phyloP scores from a whole-genome alignment of 2,888 invertebrate genomes.

The Ochropleura plecta region DNA sequence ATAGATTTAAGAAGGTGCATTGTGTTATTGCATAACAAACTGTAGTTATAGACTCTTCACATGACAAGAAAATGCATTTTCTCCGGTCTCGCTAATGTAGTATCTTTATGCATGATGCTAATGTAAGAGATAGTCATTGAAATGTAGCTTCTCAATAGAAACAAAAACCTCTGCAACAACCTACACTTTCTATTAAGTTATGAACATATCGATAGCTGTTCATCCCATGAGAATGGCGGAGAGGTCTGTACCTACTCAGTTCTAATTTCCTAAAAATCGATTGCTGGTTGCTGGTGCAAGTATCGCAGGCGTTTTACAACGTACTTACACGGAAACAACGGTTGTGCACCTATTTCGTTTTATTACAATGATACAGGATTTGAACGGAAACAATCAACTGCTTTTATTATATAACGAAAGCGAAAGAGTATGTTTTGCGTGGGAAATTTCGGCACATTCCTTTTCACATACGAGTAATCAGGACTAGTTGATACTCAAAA shows the following conservation, averaged over 20 bases:
- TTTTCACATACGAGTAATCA: not conserved
- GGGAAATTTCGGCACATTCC: constrained; percentile 10
- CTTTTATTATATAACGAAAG: constrained; percentile 45
- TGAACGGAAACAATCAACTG: constrained; percentile 25
- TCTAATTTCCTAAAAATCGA: constrained; percentile 29
- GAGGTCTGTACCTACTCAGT: constrained; percentile 29
- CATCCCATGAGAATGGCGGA: constrained; percentile 67
- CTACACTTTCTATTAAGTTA: constrained; percentile 28
- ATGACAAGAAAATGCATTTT: constrained; percentile 1
- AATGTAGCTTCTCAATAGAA: constrained; percentile 12
- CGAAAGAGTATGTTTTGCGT: constrained; percentile 31
- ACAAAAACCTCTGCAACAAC: constrained; percentile 2
- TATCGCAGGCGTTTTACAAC: constrained; percentile 39
- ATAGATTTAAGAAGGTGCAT: constrained; percentile 21
- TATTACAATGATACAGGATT: constrained; percentile 28
- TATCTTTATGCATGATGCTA: not conserved
- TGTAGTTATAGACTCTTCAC: not conserved
- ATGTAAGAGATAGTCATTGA: constrained; percentile 1
- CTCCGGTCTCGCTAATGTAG: constrained; percentile 2
- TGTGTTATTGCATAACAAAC: constrained; percentile 24
- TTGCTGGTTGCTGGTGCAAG: constrained; percentile 63
- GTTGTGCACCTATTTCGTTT: constrained; percentile 38
- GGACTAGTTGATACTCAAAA: constrained; percentile 1
- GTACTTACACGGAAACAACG: constrained; percentile 15
- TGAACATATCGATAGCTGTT: constrained; percentile 64